These are phyloP conservation scores for Rhodeus uyekii DNA, from an alignment of 2,797 vertebrate genomes.

Conservation along the genomic window DNA sequence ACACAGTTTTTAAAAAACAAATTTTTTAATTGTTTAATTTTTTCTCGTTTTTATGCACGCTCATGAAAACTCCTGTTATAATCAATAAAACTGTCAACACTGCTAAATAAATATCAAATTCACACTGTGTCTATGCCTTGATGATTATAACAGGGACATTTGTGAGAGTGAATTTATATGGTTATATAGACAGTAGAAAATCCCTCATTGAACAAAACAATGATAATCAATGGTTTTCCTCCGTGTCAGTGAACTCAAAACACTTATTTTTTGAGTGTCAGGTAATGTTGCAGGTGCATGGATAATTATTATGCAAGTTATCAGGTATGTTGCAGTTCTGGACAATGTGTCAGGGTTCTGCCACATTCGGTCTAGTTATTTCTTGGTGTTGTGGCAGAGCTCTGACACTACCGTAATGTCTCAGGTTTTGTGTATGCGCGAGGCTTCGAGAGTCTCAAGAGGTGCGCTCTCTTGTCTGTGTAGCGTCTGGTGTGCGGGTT, in stretches of 20 bases:
- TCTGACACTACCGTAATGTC: too few relatives aligned
- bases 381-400: too few relatives aligned
- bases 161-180: neutral
- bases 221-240: neutral
- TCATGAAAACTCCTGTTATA: neutral
- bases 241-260: neutral
- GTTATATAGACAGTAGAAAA: neutral
- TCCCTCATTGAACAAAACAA: neutral
- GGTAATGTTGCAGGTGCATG: neutral
- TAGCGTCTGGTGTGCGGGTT: too few relatives aligned
- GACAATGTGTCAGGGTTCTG: too few relatives aligned
- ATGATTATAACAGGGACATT: neutral
- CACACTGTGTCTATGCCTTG: neutral
- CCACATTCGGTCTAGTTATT: too few relatives aligned
- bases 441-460: too few relatives aligned
- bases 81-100: neutral
- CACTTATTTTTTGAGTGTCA: neutral
- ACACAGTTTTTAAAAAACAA: too few relatives aligned
- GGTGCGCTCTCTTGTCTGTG: too few relatives aligned
- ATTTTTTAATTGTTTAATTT: too few relatives aligned
- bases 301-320: conserved; percentile 1
- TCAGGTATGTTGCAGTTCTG: neutral
- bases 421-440: too few relatives aligned
- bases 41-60: neutral
- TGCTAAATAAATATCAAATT: neutral